Percentiles rank a stretch among this genome's conserved stretches.
These are phyloP conservation scores for Lepidothrix coronata DNA, from an alignment of 2,113 vertebrate genomes.

Conservation along the genomic window DNA sequence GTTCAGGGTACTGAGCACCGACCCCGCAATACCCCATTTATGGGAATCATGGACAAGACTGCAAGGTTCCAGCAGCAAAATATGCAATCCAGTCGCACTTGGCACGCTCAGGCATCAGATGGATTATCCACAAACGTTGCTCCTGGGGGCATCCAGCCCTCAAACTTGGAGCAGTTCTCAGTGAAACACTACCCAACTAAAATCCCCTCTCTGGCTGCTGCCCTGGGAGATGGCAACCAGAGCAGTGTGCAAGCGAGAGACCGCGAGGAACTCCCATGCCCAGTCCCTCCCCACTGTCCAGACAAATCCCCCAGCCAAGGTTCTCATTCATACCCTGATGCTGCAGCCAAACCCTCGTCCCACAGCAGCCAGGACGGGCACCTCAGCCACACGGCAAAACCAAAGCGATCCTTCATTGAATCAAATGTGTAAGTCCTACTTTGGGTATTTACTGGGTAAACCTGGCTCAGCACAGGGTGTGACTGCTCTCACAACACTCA, in stretches of 20 bases:
- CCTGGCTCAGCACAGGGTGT: not conserved
- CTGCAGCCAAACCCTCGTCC: constrained; percentile 73
- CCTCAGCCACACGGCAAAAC: constrained; percentile 85
- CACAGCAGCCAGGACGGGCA: constrained; percentile 77
- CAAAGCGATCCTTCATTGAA: constrained; percentile 97
- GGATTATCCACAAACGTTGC: constrained; percentile 57
- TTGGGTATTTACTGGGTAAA: not conserved
- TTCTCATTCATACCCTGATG: constrained; percentile 76
- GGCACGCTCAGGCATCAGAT: constrained; percentile 82
- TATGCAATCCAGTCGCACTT: constrained; percentile 67
- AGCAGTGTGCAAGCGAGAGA: constrained; percentile 83
- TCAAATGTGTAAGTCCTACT: constrained; percentile 86
- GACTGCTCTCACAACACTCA: too few relatives aligned
- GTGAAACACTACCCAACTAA: constrained; percentile 79
- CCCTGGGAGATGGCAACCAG: constrained; percentile 71
- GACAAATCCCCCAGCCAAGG: constrained; percentile 80
- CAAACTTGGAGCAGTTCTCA: constrained; percentile 75
- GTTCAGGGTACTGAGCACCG: constrained; percentile 81
- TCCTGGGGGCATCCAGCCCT: constrained; percentile 66
- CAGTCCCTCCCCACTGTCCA: constrained; percentile 72
- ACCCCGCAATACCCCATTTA: constrained; percentile 86
- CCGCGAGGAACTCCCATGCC: constrained; percentile 78
- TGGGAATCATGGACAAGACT: constrained; percentile 95
- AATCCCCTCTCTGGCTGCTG: constrained; percentile 52
- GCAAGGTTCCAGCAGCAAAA: constrained; percentile 85